A percentile compares a stretch with the other conserved stretches of the same genome.
phyloP scores from a whole-genome alignment of 2,797 vertebrate genomes.

The Ceryle rudis region DNA sequence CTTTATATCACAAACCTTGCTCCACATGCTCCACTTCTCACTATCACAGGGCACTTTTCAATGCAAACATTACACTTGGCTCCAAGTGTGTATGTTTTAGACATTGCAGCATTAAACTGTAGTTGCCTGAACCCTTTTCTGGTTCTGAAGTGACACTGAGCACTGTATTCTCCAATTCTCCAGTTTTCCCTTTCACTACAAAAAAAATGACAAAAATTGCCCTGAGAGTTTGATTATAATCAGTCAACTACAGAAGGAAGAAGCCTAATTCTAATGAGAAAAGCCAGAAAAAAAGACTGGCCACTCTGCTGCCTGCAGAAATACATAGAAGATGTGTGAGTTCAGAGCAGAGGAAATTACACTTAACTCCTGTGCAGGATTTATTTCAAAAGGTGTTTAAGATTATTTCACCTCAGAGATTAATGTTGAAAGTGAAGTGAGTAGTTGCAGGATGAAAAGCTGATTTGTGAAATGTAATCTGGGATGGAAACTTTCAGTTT shows the following conservation, averaged over 20 bases:
- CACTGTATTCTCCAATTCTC: neutral
- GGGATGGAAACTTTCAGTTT: constrained; percentile 17
- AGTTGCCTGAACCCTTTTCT: neutral
- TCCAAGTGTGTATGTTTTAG: neutral
- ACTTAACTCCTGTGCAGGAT: neutral
- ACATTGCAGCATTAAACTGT: neutral
- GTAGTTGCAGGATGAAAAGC: neutral
- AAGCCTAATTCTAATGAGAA: neutral
- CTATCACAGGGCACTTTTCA: neutral
- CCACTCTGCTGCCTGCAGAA: neutral
- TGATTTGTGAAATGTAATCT: constrained; percentile 12
- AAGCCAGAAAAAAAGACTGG: neutral
- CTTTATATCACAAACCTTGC: neutral
- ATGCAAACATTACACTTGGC: neutral
- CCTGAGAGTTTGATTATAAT: neutral
- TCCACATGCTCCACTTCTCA: neutral
- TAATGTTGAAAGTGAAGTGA: constrained; percentile 19
- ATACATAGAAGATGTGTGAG: neutral
- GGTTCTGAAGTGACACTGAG: neutral
- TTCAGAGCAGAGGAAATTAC: neutral
- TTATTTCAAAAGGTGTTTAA: constrained; percentile 30
- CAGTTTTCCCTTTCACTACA: neutral
- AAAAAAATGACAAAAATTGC: neutral
- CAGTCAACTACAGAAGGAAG: neutral
- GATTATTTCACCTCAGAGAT: neutral